Base-by-base conservation (phyloP, 2,888 invertebrate species). In the Pegoplata infirma region DNA sequence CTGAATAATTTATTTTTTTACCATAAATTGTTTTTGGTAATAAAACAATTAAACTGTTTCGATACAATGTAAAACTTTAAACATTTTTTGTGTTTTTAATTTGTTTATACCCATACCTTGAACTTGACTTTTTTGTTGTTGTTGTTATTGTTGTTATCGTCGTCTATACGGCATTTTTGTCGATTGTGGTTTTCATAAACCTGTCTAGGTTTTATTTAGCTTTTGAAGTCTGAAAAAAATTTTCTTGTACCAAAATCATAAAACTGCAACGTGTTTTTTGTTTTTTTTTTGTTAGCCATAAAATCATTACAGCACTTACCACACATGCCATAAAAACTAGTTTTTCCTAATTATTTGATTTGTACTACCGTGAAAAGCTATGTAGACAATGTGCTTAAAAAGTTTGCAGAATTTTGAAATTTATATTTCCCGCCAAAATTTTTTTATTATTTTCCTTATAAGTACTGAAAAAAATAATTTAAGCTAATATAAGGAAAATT, bases 121-220 rank as follows among this genome's bases (percentile, higher is more conserved):
- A 74, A 74, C 78, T 79, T 79, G 78, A 79, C 64, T 79, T 74
- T 66, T 58, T 17, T 40, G 32, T 10, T 3, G 4, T 47, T 17
- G 16, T 55, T 66, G 16, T 58, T 55, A n/a, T 19, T 23, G 17
- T 47, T 16, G 16, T 25, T n/a, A n/a, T n/a, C n/a, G 16, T 16
- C 5, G 12, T 36, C n/a, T n/a, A n/a, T 47, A 16, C 7, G 16
- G n/a, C 36, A 40, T 40, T 47, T 32, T 55, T 53, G 19, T 32
- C 17, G 16, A 58, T 17, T 36, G n/a, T 32, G 14, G 12, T 25
- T 36, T 51, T 23, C 17, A 59, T 63, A 68, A 75, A 75, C 75
- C 68, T 28, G 68, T 56, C 49, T 56, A n/a, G 16, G 51, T 23
- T 51, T 47, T 7, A 14, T 23, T n/a, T n/a, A n/a, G n/a, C 23